These are phyloP conservation scores for Psittacula echo DNA, from an alignment of 2,797 vertebrate species.

Conservation along the genomic window DNA sequence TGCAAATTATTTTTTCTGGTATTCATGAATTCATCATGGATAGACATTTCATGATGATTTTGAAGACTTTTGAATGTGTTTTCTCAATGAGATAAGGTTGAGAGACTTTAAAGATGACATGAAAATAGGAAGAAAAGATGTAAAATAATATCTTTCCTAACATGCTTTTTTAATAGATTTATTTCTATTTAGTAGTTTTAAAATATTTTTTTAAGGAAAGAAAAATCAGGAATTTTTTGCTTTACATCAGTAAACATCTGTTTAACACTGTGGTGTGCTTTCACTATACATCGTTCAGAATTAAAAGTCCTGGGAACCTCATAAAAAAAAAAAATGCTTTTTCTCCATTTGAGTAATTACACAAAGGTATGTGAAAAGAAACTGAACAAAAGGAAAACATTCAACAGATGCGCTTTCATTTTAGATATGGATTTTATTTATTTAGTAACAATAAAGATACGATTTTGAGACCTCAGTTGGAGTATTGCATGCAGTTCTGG, in stretches of 20 bases:
- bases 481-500: not conserved
- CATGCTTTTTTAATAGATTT: not conserved
- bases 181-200: not conserved
- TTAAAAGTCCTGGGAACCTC: not conserved
- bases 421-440: not conserved
- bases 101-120: not conserved
- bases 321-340: not conserved
- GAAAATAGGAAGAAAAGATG: not conserved
- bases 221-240: not conserved
- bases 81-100: not conserved
- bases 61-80: not conserved
- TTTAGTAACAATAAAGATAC: not conserved
- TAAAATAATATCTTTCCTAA: not conserved
- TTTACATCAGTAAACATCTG: not conserved
- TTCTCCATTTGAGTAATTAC: not conserved
- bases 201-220: not conserved
- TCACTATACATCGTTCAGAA: not conserved
- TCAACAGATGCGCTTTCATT: not conserved
- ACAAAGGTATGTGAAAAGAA: not conserved
- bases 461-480: not conserved
- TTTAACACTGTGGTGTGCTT: not conserved
- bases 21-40: not conserved
- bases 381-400: not conserved
- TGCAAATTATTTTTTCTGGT: not conserved
- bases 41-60: not conserved